Evolutionary conservation across 1,140 invertebrate species (phyloP).

Genomic region (Drosophila bocki): DNA sequence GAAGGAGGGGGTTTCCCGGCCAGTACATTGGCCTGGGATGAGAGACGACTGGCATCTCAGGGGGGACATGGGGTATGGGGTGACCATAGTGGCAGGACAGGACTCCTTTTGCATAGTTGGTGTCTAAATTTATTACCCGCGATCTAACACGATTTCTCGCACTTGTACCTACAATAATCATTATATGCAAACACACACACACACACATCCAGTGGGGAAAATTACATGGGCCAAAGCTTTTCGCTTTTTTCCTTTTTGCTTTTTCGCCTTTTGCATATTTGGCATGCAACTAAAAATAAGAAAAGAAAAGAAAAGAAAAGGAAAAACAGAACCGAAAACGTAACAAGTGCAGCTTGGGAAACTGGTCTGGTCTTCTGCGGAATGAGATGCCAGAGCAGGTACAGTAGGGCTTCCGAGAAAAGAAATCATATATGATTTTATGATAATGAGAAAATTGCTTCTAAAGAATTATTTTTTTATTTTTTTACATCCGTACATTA

Average conservation of each 20-base stretch:
- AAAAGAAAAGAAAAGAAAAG: slow-evolving; percentile 25
- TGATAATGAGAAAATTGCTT: neutral
- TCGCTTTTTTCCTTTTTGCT: neutral
- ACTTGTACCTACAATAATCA: slow-evolving; percentile 84
- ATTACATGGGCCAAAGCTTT: slow-evolving; percentile 75
- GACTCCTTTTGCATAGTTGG: slow-evolving; percentile 81
- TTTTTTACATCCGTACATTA: no score
- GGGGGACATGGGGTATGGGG: neutral
- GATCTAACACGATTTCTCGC: slow-evolving; percentile 84
- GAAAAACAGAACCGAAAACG: slow-evolving; percentile 54
- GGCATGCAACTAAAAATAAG: slow-evolving; percentile 63
- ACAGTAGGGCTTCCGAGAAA: slow-evolving; percentile 1
- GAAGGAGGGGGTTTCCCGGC: slow-evolving; percentile 9
- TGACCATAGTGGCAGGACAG: slow-evolving; percentile 47
- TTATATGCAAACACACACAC: slow-evolving; percentile 73
- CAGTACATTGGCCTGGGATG: slow-evolving; percentile 38
- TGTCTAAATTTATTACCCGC: slow-evolving; percentile 83
- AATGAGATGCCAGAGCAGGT: slow-evolving; percentile 19
- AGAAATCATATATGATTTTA: neutral
- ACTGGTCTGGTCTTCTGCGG: slow-evolving; percentile 58
- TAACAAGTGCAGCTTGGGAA: slow-evolving; percentile 75
- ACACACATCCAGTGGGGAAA: slow-evolving; percentile 46
- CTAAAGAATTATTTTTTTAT: no score
- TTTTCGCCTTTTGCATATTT: slow-evolving; percentile 71
- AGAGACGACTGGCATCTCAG: slow-evolving; percentile 21